These are phyloP conservation scores for Eupristina koningsbergeri DNA, from an alignment of 1,140 invertebrate genomes.

Conservation along the genomic window DNA sequence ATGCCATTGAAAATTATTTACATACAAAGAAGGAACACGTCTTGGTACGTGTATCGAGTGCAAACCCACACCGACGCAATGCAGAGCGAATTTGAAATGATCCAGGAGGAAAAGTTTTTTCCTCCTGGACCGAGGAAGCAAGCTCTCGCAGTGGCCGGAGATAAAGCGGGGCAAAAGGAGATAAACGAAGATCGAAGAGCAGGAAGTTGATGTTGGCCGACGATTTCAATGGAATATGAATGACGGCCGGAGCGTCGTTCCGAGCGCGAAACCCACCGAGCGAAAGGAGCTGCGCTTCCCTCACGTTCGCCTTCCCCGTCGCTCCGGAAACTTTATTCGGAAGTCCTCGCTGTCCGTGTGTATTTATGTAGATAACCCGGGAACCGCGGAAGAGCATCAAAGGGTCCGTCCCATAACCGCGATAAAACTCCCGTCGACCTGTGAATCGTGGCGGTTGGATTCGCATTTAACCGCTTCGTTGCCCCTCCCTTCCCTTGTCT, in stretches of 20 bases:
- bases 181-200: background rate
- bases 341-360: background rate
- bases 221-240: constrained; percentile 33
- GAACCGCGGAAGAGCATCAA: background rate
- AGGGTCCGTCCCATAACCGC: background rate
- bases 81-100: too few relatives aligned
- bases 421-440: constrained; percentile 3
- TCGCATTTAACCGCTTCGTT: background rate
- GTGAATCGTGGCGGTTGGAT: background rate
- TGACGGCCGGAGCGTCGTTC: background rate
- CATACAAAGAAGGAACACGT: too few relatives aligned
- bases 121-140: too few relatives aligned
- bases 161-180: background rate
- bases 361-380: constrained; percentile 43
- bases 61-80: too few relatives aligned
- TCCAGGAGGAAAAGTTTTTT: too few relatives aligned
- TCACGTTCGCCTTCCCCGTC: background rate
- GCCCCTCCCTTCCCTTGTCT: background rate
- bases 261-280: background rate
- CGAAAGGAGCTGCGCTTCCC: background rate
- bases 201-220: background rate
- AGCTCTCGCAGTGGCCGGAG: too few relatives aligned
- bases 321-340: constrained; percentile 38
- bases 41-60: too few relatives aligned
- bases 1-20: constrained; percentile 12